Evolutionary conservation across 2,113 vertebrate species (phyloP).

Genomic region (Rhynchomys soricoides): DNA sequence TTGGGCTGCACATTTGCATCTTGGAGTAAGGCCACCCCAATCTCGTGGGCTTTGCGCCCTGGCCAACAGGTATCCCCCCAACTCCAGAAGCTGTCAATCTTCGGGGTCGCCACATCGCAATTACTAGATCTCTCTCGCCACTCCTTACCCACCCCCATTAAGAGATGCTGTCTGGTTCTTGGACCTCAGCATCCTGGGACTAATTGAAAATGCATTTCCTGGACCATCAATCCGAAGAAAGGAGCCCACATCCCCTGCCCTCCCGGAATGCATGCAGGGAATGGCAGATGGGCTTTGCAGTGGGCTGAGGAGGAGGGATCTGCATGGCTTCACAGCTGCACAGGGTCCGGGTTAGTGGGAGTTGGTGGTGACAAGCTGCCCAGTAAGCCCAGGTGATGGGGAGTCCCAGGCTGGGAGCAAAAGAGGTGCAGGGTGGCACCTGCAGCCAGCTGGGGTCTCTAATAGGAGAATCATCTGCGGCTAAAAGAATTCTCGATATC

Average conservation of each 20-base stretch:
- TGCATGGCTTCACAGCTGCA: neutral
- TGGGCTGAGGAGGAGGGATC: neutral
- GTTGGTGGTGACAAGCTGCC: accelerated
- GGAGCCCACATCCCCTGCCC: neutral
- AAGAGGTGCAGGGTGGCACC: too few species aligned
- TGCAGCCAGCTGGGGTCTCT: neutral
- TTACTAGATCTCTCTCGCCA: neutral
- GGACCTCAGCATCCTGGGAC: conserved; percentile 40
- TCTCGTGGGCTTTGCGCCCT: neutral
- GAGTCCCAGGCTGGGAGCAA: neutral
- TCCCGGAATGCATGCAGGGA: neutral
- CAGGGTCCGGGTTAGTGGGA: neutral
- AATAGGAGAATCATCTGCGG: neutral
- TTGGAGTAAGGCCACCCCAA: neutral
- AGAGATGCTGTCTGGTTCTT: neutral
- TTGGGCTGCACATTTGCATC: neutral
- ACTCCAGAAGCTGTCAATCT: neutral
- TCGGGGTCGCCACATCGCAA: neutral
- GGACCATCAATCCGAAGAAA: neutral
- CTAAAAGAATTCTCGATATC: neutral
- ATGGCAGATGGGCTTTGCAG: neutral
- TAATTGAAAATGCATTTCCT: conserved; percentile 66
- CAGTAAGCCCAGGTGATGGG: neutral
- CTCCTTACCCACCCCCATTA: neutral
- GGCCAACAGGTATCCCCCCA: conserved; percentile 57